Conservation (phyloP, 2,888 invertebrate genomes). For the Mythimna impura region DNA sequence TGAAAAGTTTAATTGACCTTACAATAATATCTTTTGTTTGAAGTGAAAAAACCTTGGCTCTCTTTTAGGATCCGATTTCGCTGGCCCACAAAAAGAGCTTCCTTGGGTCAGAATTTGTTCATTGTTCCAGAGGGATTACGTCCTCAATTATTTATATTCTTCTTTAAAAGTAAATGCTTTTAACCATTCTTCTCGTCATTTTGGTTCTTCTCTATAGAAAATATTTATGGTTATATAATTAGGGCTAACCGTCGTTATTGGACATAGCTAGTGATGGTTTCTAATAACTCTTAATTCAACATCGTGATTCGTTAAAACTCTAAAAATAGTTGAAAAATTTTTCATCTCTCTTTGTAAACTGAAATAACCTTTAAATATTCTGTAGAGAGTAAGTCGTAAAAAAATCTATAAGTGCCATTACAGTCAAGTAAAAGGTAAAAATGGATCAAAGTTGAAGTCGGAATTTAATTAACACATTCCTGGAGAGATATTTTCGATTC, state of each 20-base stretch:
- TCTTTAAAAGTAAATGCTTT: conserved; percentile 61
- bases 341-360: too few species aligned
- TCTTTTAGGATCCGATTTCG: conserved; percentile 66
- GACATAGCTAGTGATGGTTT: too few species aligned
- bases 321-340: too few species aligned
- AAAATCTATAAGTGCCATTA: conserved; percentile 12
- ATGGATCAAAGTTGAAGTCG: conserved; percentile 7
- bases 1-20: conserved; percentile 81
- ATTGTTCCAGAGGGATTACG: conserved; percentile 76
- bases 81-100: conserved; percentile 64
- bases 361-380: neutral
- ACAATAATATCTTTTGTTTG: conserved; percentile 82
- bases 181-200: conserved; percentile 27
- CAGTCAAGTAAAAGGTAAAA: conserved; percentile 12
- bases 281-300: too few species aligned
- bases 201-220: conserved; percentile 1
- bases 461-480: conserved; percentile 45
- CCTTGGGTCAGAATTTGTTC: conserved; percentile 68
- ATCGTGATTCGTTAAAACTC: too few species aligned
- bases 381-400: conserved; percentile 1
- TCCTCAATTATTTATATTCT: conserved; percentile 70
- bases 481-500: conserved; percentile 38
- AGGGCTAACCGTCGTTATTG: too few species aligned
- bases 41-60: conserved; percentile 64
- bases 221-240: neutral